Conservation (phyloP, 1,140 invertebrate genomes). For the Pseudomyrmex concolor region DNA sequence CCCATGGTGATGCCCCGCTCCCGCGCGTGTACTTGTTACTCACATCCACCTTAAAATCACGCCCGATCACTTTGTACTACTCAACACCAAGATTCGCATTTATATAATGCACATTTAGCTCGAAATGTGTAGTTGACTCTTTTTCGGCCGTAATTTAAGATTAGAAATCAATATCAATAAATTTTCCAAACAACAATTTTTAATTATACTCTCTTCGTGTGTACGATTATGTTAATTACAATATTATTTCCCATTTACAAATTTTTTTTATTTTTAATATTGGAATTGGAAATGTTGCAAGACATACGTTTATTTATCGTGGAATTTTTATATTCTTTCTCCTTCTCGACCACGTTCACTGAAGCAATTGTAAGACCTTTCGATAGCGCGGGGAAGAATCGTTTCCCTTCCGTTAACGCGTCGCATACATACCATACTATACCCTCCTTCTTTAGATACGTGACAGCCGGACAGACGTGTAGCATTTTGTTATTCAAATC, state of each 20-base stretch:
- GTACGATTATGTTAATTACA: not conserved
- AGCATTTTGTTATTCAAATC: slow-evolving; percentile 77
- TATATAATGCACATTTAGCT: not conserved
- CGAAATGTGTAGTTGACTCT: not conserved
- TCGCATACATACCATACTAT: slow-evolving; percentile 28
- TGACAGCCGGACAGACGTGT: slow-evolving; percentile 69
- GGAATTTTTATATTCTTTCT: not conserved
- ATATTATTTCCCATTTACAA: not conserved
- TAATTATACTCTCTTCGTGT: too few species aligned
- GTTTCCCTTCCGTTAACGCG: slow-evolving; percentile 8
- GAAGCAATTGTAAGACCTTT: not conserved
- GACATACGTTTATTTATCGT: not conserved
- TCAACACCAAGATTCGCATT: slow-evolving; percentile 14
- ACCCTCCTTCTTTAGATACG: slow-evolving; percentile 34
- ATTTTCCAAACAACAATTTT: too few species aligned
- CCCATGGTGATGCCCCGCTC: slow-evolving; percentile 81
- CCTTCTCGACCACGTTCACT: not conserved
- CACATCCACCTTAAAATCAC: slow-evolving; percentile 79
- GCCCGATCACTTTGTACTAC: slow-evolving; percentile 65
- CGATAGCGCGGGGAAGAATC: not conserved
- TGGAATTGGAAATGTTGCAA: too few species aligned
- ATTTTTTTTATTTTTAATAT: not conserved
- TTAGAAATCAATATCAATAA: too few species aligned
- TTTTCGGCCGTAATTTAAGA: not conserved
- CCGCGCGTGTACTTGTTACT: slow-evolving; percentile 78